Evolutionary conservation across 2,888 invertebrate genomes (phyloP).

Genomic region (Ophion ventricosus): DNA sequence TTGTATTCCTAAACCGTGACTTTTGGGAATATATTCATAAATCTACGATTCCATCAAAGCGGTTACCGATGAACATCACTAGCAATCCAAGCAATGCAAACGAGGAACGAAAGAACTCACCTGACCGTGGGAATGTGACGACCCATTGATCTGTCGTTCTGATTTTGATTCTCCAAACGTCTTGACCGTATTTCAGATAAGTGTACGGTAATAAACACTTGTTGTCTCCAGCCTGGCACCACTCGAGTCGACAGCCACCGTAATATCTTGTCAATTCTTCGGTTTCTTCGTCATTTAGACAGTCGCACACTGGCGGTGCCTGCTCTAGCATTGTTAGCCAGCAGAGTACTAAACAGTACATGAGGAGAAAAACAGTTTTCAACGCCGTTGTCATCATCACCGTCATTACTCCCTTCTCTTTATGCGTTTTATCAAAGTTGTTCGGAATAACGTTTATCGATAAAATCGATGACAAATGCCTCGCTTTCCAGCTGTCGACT

Average conservation of each 20-base stretch:
- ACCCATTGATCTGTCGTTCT: constrained; percentile 37
- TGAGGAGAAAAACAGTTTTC: not conserved
- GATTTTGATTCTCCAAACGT: not conserved
- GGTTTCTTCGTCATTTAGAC: constrained; percentile 7
- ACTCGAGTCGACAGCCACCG: constrained; percentile 1
- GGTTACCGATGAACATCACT: not conserved
- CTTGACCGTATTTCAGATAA: constrained; percentile 5
- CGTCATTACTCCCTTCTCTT: no score
- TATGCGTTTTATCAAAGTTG: no score
- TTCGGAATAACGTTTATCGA: no score
- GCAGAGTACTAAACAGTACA: not conserved
- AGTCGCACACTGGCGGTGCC: constrained; percentile 8
- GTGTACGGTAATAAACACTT: constrained; percentile 9
- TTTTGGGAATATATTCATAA: no score
- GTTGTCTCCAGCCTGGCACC: constrained; percentile 23
- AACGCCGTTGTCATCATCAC: no score
- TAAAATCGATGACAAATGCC: no score
- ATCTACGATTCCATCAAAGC: no score
- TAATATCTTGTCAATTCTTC: constrained; percentile 13
- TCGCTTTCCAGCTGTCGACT: no score
- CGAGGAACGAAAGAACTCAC: constrained; percentile 7
- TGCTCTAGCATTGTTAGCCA: constrained; percentile 3
- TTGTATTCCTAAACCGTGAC: no score
- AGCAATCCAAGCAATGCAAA: not conserved
- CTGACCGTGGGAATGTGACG: constrained; percentile 38